Percentiles rank a stretch among this genome's conserved stretches.
phyloP scores from a whole-genome alignment of 1,140 invertebrate species.

The Teleogryllus occipitalis region DNA sequence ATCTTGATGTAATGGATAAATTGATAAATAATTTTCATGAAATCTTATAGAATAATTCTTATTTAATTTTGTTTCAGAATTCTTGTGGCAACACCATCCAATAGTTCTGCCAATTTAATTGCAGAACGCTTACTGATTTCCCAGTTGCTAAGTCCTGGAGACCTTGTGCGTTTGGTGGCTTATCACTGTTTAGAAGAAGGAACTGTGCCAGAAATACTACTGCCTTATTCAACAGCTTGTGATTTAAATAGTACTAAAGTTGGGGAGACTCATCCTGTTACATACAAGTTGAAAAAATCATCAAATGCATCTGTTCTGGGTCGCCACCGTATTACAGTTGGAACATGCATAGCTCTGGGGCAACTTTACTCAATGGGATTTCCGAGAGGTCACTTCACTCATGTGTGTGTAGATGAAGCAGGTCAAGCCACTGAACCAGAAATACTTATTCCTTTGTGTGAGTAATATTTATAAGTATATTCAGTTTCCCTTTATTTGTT shows the following conservation, averaged over 20 bases:
- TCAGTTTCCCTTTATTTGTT: not conserved
- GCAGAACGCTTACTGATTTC: constrained; percentile 54
- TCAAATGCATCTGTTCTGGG: constrained; percentile 40
- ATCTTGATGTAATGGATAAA: too few relatives aligned
- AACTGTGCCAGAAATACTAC: constrained; percentile 50
- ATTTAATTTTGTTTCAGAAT: constrained; percentile 42
- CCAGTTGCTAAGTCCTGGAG: constrained; percentile 45
- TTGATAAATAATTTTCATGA: too few relatives aligned
- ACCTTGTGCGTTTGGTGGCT: constrained; percentile 62
- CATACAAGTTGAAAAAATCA: constrained; percentile 9
- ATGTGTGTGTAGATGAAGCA: constrained; percentile 83
- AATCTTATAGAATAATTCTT: not conserved
- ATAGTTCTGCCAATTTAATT: constrained; percentile 78
- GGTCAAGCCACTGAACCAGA: constrained; percentile 87
- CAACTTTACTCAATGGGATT: constrained; percentile 56
- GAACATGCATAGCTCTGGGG: constrained; percentile 72
- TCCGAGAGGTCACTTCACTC: constrained; percentile 69
- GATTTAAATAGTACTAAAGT: constrained; percentile 34
- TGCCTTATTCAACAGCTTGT: constrained; percentile 59
- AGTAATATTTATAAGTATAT: not conserved
- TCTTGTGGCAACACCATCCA: constrained; percentile 77
- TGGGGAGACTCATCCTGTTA: not conserved
- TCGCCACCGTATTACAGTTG: constrained; percentile 67
- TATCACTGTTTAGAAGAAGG: constrained; percentile 49
- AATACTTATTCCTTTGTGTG: constrained; percentile 60